Percentiles rank a stretch among this genome's conserved stretches.
Conservation (phyloP, 2,113 vertebrate species). For the Rhipidura dahli region DNA sequence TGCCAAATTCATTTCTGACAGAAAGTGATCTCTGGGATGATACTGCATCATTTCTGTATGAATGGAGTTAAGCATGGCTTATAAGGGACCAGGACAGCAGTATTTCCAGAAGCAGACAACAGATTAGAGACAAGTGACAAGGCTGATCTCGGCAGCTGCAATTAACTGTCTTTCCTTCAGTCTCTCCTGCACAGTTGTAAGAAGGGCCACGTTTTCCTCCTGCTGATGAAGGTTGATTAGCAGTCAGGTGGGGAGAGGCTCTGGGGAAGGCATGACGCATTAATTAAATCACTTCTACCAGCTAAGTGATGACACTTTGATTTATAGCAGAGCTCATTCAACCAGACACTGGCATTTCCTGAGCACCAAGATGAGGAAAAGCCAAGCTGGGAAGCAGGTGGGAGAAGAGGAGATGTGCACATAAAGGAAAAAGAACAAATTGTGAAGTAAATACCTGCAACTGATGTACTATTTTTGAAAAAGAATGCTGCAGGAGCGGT, state of each 20-base stretch:
- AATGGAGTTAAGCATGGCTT: constrained; percentile 24
- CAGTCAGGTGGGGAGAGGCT: constrained; percentile 73
- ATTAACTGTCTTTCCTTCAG: constrained; percentile 59
- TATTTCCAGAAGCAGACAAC: background rate
- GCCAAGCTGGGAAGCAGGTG: constrained; percentile 51
- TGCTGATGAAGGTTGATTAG: constrained; percentile 77
- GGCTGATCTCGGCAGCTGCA: constrained; percentile 38
- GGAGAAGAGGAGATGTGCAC: background rate
- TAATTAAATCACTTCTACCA: constrained; percentile 80
- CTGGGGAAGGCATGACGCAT: constrained; percentile 67
- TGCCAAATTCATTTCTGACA: background rate
- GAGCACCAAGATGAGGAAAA: constrained; percentile 56
- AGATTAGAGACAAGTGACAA: constrained; percentile 63
- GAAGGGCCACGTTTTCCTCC: constrained; percentile 47
- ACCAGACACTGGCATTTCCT: constrained; percentile 67
- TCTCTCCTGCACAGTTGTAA: constrained; percentile 7
- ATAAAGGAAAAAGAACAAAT: background rate
- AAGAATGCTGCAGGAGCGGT: background rate
- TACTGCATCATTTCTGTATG: constrained; percentile 57
- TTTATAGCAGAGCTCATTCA: constrained; percentile 76
- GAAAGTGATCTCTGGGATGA: constrained; percentile 55
- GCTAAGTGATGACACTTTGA: constrained; percentile 80
- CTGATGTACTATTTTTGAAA: background rate
- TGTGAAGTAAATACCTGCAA: background rate
- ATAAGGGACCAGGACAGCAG: background rate